phyloP scores from a whole-genome alignment of 1,140 invertebrate genomes.

The Anoplolepis gracilipes region DNA sequence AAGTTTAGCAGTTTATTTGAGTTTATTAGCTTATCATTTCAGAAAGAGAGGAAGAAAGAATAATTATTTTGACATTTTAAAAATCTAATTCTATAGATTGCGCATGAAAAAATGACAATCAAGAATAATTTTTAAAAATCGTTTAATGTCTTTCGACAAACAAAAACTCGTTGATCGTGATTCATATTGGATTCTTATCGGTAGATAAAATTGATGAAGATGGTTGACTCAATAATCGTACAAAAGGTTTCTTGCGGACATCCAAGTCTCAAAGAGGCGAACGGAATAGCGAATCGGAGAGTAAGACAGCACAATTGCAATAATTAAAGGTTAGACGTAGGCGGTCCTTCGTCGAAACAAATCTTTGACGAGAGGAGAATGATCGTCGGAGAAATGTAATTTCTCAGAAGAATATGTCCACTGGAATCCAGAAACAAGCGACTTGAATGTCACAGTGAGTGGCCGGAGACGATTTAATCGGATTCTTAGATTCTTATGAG shows the following conservation, averaged over 20 bases:
- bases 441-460: not conserved
- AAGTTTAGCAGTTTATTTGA: not conserved
- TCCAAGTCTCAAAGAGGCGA: not conserved
- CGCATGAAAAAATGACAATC: not conserved
- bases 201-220: not conserved
- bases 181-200: constrained; percentile 6
- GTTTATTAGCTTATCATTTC: not conserved
- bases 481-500: constrained; percentile 29
- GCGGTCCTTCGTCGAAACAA: constrained; percentile 26
- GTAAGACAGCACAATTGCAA: not conserved
- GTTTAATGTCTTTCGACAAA: not conserved
- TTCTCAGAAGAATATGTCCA: constrained; percentile 34
- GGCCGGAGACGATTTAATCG: constrained; percentile 31
- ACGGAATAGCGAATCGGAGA: constrained; percentile 11
- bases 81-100: not conserved
- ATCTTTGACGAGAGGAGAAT: not conserved
- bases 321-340: constrained; percentile 67
- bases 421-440: not conserved
- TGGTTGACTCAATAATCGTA: constrained; percentile 22
- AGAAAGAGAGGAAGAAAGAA: not conserved
- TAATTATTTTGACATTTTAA: not conserved
- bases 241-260: constrained; percentile 27
- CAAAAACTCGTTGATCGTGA: not conserved
- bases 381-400: constrained; percentile 48
- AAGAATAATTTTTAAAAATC: not conserved